phyloP scores from a whole-genome alignment of 30 jellyfish, hydroid and myxozoan species.

The Catostylus mosaicus region DNA sequence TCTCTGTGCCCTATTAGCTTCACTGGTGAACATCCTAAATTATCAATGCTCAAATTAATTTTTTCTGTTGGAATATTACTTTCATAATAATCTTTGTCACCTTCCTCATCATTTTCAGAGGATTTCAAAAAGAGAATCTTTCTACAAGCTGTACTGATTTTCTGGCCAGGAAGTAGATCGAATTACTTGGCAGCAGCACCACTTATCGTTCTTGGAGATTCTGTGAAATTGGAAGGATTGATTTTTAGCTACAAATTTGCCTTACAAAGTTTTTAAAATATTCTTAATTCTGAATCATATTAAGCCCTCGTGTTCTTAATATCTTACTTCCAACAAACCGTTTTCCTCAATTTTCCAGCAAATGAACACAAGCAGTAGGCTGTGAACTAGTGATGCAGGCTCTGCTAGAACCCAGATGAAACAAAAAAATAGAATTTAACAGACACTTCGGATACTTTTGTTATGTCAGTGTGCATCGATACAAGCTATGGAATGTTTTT shows the following conservation, averaged over 20 bases:
- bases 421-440: too few relatives aligned
- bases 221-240: background rate
- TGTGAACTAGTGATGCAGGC: too few relatives aligned
- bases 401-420: too few relatives aligned
- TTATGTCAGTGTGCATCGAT: too few relatives aligned
- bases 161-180: background rate
- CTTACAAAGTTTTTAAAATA: too few relatives aligned
- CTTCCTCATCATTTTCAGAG: background rate
- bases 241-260: background rate
- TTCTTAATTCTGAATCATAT: too few relatives aligned
- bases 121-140: background rate
- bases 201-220: background rate
- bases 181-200: background rate
- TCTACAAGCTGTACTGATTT: background rate
- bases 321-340: too few relatives aligned
- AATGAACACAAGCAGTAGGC: too few relatives aligned
- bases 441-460: too few relatives aligned
- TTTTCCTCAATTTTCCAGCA: too few relatives aligned
- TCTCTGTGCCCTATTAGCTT: conserved; percentile 8
- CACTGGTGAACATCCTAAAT: conserved; percentile 37
- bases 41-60: conserved; percentile 1
- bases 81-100: conserved; percentile 5
- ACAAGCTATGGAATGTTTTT: too few relatives aligned
- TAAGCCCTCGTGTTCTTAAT: too few relatives aligned
- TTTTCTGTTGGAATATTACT: background rate